Base-by-base conservation (phyloP, 2,113 vertebrate genomes). In the Cochlearius cochlearius region DNA sequence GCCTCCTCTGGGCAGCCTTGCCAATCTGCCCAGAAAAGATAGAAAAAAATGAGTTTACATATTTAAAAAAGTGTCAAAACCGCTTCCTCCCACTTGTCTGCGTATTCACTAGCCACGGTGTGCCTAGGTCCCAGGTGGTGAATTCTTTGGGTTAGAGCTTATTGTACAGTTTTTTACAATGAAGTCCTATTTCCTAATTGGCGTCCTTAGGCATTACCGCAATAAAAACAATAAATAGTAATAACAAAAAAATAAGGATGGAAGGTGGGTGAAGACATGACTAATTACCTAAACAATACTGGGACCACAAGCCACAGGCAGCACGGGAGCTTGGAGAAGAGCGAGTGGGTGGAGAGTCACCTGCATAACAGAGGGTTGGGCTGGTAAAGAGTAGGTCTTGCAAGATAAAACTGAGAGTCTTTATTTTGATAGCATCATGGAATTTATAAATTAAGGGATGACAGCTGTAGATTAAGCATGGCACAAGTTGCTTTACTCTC, bases 221-320 rank as follows among this genome's bases (percentile, higher is more conserved):
- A 90, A 47, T 74, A 59, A 82, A 97, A 95, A 18, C 59, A 97
- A 92, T 79, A 87, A 96, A 92, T 78, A 92, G 38, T 83, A 91
- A 92, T 88, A 94, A 90, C 67, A 93, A 85, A 92, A 93, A 92
- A 73, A 26, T 34, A 86, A 56, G n/a, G 34, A 76, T 43, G 56
- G 71, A 77, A 86, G 32, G 36, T 86, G 38, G 88, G 90, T 78
- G 86, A 88, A 95, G 92, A 36, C 73, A 78, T 88, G 59, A 81
- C 74, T 95, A 95, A 97, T 94, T 96, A 91, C 63, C 85, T 90
- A 91, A 95, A 96, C 88, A 88, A 26, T 59, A 69, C 45, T 73
- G 71, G 74, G 86, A 92, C 95, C 95, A 95, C 94, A 97, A 92
- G 91, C 91, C 91, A 95, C 49, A 94, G 63, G 62, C 91, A 95